phyloP scores from a whole-genome alignment of 2,888 invertebrate genomes.

The Aradus depressus region DNA sequence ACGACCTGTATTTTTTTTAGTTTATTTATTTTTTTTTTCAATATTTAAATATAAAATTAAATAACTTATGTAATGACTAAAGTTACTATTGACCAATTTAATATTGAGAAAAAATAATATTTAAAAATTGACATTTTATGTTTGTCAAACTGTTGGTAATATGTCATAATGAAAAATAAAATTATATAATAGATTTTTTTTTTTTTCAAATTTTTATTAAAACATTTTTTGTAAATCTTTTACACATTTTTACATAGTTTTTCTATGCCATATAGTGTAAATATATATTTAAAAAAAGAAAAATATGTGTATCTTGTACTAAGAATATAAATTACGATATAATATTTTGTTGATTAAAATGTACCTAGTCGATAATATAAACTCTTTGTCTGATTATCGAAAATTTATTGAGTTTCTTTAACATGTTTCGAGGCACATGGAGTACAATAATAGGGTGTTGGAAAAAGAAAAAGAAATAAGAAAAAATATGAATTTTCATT shows the following conservation, averaged over 20 bases:
- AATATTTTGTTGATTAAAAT: no score
- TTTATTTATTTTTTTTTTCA: not conserved
- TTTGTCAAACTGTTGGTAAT: slow-evolving; percentile 9
- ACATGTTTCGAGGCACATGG: no score
- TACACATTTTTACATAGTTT: slow-evolving; percentile 23
- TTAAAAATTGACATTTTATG: not conserved
- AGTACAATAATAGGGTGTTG: no score
- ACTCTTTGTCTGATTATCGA: not conserved
- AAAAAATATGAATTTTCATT: no score
- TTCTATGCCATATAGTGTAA: slow-evolving; percentile 20
- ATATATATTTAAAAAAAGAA: slow-evolving; percentile 7
- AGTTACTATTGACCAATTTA: slow-evolving; percentile 14
- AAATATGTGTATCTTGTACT: slow-evolving; percentile 12
- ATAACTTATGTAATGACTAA: slow-evolving; percentile 14
- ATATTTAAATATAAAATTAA: not conserved
- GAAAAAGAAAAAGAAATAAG: no score
- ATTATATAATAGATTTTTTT: slow-evolving; percentile 8
- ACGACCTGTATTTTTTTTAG: no score
- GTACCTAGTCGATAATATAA: slow-evolving; percentile 17
- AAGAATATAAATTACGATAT: no score
- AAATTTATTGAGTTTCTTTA: not conserved
- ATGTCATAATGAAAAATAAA: slow-evolving; percentile 1
- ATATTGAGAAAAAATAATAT: slow-evolving; percentile 1
- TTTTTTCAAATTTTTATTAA: slow-evolving; percentile 17
- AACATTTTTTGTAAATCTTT: slow-evolving; percentile 14